Conservation (phyloP, 2,888 invertebrate genomes). For the Belgica antarctica region DNA sequence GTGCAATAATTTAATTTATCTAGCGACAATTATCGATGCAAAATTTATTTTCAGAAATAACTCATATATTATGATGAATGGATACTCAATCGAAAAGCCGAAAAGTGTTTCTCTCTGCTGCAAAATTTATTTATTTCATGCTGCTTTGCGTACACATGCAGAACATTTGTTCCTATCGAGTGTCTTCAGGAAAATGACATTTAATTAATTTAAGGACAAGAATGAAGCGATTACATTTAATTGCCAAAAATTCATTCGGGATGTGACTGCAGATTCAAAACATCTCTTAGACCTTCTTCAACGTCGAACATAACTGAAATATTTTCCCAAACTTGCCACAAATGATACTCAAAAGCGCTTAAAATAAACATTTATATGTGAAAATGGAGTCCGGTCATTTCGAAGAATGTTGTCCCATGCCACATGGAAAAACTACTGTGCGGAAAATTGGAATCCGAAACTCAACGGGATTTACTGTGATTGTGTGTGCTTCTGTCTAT, state of each 20-base stretch:
- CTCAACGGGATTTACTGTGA: too few relatives aligned
- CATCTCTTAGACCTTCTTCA: background rate
- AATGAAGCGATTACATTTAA: constrained; percentile 9
- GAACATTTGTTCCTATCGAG: background rate
- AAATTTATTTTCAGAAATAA: constrained; percentile 23
- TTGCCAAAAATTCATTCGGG: background rate
- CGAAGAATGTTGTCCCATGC: background rate
- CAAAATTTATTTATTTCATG: constrained; percentile 33
- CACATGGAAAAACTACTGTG: constrained; percentile 7
- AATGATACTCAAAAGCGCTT: background rate
- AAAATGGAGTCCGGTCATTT: background rate
- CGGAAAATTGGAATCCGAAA: constrained; percentile 12
- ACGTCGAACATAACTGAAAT: constrained; percentile 10
- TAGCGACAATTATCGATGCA: constrained; percentile 3
- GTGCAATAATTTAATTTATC: constrained; percentile 29
- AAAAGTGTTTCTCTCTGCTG: background rate
- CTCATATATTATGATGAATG: constrained; percentile 38
- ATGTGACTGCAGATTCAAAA: constrained; percentile 11
- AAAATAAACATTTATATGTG: constrained; percentile 16
- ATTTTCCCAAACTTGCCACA: background rate
- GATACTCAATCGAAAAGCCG: background rate
- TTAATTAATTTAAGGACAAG: constrained; percentile 34
- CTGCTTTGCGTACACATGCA: background rate
- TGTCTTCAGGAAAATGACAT: constrained; percentile 21
- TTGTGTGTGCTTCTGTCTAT: too few relatives aligned